These are phyloP conservation scores for Octonoba sinensis DNA, from an alignment of 2,888 invertebrate genomes.

Conservation along the genomic window DNA sequence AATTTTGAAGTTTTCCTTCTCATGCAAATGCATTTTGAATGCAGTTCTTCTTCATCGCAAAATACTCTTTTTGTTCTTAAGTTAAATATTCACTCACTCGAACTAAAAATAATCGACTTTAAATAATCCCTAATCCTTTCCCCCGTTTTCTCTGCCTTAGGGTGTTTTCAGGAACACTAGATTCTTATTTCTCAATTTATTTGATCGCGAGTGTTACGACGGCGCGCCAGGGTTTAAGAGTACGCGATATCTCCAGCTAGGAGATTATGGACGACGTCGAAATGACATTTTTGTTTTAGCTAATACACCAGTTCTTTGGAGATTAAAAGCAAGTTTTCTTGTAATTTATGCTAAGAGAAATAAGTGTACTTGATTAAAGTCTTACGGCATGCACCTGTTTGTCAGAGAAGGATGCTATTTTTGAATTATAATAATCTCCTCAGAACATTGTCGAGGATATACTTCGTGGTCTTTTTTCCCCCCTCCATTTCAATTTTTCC, in stretches of 20 bases:
- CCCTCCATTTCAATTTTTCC: too few relatives aligned
- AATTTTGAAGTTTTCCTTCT: constrained; percentile 49
- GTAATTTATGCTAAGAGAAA: constrained; percentile 39
- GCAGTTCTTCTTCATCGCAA: constrained; percentile 17
- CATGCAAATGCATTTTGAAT: constrained; percentile 64
- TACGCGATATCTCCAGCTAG: constrained; percentile 12
- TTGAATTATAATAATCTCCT: constrained; percentile 38
- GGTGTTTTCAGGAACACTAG: constrained; percentile 25
- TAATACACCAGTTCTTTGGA: constrained; percentile 44
- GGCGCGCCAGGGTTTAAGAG: constrained; percentile 27
- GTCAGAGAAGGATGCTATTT: constrained; percentile 18
- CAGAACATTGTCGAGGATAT: constrained; percentile 2
- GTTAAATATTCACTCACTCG: constrained; percentile 60
- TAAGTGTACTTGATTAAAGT: constrained; percentile 51
- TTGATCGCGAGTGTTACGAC: constrained; percentile 43
- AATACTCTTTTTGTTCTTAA: constrained; percentile 16
- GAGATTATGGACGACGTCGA: neutral
- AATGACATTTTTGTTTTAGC: constrained; percentile 26
- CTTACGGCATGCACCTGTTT: constrained; percentile 31
- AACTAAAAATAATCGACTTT: constrained; percentile 58
- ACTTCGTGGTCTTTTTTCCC: too few relatives aligned
- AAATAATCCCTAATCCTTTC: constrained; percentile 62
- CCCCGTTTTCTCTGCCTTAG: constrained; percentile 22
- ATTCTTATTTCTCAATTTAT: constrained; percentile 60
- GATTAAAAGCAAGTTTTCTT: constrained; percentile 19